Base-by-base conservation (phyloP, 2,113 vertebrate species). In the Gasterosteus nipponicus region DNA sequence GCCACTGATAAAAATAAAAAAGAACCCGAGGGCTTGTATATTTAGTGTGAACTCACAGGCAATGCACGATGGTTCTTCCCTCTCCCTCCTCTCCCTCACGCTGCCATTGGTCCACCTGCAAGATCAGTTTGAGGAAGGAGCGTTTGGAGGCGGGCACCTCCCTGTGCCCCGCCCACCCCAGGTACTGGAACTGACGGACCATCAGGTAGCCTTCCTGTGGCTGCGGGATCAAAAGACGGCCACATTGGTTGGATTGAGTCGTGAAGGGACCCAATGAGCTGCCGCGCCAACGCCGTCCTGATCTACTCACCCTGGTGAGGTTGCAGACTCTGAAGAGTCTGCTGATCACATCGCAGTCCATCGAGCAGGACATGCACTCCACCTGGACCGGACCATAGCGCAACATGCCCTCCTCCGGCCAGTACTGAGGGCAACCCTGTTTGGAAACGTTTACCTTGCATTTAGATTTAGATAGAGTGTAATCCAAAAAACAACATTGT, bases 321-420 rank as follows among this genome's bases (percentile, higher is more conserved):
- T 99, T 99, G 91, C 98, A 99, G 95, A 99, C 99, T 93, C 98
- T 96, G 94, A 99, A 99, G 83, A 99, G 97, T 60, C 98, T 89
- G 71, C 94, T 99, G 88, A 99, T 97, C 59, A 99, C 94, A 0
- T 99, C 98, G 57, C 98, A 99, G 86, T 99, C 98, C 97, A 99
- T 98, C 2, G 96, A 97, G 89, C 97, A 98, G 0, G 98, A 98
- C 95, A 99, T 97, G 85, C 98, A 98, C 69, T 99, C 98, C 81
- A 99, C 98, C 87, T 99, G 98, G 75, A 99, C 97, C 0, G 97
- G 98, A 3, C 98, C 98, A 0, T 99, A 99, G 12, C 98, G 93
- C 56, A 99, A 88, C 86, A 96, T 96, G 8, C 98, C 98, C 83
- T 99, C 98, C 81, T 99, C 98, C 0, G 98, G 97, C 98, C 98